These are phyloP conservation scores for Misgurnus mizolepis DNA, from an alignment of 2,113 vertebrate species.

Conservation along the genomic window DNA sequence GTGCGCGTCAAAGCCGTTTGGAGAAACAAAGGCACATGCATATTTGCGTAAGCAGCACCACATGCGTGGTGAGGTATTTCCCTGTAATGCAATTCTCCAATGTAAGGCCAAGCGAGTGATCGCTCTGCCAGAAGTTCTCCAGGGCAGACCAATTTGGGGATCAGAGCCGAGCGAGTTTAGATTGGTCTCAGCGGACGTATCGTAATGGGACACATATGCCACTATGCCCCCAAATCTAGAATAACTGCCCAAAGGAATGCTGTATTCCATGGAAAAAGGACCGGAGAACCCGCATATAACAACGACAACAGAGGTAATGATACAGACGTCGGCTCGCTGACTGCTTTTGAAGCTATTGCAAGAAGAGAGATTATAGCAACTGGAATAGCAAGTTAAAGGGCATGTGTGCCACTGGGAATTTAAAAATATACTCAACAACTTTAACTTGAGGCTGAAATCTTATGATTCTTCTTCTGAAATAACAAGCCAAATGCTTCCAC, in stretches of 20 bases:
- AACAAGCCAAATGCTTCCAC: not conserved
- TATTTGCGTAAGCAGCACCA: slow-evolving; percentile 32
- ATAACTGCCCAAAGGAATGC: slow-evolving; percentile 65
- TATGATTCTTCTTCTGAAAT: not conserved
- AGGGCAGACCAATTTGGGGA: slow-evolving; percentile 63
- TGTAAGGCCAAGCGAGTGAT: slow-evolving; percentile 38
- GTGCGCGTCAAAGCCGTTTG: slow-evolving; percentile 17
- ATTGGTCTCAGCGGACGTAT: slow-evolving; percentile 67
- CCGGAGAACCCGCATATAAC: slow-evolving; percentile 9
- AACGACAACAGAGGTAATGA: not conserved
- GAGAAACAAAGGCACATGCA: slow-evolving; percentile 35
- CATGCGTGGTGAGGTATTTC: slow-evolving; percentile 33
- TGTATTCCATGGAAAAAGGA: slow-evolving; percentile 46
- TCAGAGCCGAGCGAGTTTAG: slow-evolving; percentile 61
- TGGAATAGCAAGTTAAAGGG: slow-evolving; percentile 1
- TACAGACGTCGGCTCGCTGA: not conserved
- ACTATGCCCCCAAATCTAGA: slow-evolving; percentile 61
- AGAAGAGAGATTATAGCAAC: slow-evolving; percentile 4
- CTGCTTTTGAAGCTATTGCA: not conserved
- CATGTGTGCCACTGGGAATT: not conserved
- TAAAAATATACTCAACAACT: not conserved
- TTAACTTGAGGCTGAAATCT: not conserved
- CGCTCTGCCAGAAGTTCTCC: slow-evolving; percentile 56
- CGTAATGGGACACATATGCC: slow-evolving; percentile 68
- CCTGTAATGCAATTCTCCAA: slow-evolving; percentile 33